Percentiles rank a stretch among this genome's conserved stretches.
Evolutionary conservation across 2,113 vertebrate genomes (phyloP).

Genomic region (Nothobranchius kuhntae): DNA sequence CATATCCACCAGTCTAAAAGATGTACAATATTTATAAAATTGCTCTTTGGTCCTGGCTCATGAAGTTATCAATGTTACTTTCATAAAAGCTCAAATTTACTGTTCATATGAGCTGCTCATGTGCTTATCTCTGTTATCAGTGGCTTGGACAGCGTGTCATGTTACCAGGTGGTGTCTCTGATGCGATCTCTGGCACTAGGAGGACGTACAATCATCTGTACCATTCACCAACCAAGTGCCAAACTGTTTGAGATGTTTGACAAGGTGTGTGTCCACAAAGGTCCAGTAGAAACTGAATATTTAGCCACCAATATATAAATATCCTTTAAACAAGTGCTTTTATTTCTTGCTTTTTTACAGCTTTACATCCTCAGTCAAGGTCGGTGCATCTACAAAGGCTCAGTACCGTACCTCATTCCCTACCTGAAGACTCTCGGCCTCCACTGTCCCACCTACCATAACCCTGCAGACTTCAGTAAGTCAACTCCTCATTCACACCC

Average conservation of each 20-base stretch:
- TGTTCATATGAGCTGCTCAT: background rate
- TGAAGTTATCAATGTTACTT: too few relatives aligned
- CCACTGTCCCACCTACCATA: constrained; percentile 96
- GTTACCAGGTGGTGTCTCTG: constrained; percentile 96
- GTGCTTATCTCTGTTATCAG: constrained; percentile 69
- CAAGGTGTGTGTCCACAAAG: constrained; percentile 80
- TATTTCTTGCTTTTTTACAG: constrained; percentile 70
- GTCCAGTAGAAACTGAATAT: too few relatives aligned
- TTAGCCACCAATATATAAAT: too few relatives aligned
- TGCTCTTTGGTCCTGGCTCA: too few relatives aligned
- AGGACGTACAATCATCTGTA: constrained; percentile 96
- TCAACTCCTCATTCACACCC: constrained; percentile 53
- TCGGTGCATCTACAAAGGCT: constrained; percentile 96
- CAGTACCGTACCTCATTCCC: constrained; percentile 91
- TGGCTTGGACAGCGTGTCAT: constrained; percentile 93
- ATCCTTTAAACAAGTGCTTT: background rate
- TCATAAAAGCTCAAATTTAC: too few relatives aligned
- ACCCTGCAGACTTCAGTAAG: constrained; percentile 97
- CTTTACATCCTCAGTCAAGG: constrained; percentile 98
- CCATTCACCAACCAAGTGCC: constrained; percentile 97
- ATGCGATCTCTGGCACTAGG: constrained; percentile 93
- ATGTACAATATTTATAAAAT: too few relatives aligned
- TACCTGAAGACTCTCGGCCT: constrained; percentile 94
- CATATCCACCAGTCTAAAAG: too few relatives aligned
- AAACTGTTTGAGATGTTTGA: constrained; percentile 99